A percentile compares a stretch with the other conserved stretches of the same genome.
Conservation (phyloP, 2,113 vertebrate genomes). For the Gnathonemus longibarbis region DNA sequence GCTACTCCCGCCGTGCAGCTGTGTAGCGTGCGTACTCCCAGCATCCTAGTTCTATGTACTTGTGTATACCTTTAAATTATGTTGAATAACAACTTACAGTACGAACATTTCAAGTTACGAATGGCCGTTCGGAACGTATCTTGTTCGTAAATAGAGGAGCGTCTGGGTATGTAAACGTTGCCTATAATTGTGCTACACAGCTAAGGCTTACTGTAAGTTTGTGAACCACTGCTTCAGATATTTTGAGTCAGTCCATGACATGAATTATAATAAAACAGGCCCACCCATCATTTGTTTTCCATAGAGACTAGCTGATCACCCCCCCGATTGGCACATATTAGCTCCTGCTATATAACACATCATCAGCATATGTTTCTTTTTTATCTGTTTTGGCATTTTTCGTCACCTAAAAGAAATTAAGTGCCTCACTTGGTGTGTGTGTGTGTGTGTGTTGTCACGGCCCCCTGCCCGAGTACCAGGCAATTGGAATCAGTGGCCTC, state of each 20-base stretch:
- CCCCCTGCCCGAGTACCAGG: too few species aligned
- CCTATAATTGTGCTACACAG: not conserved
- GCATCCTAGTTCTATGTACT: too few species aligned
- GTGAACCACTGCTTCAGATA: not conserved
- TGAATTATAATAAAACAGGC: not conserved
- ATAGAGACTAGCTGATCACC: not conserved
- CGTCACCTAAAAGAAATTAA: not conserved
- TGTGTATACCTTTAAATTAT: too few species aligned
- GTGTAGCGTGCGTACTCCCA: too few species aligned
- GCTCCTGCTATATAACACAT: not conserved
- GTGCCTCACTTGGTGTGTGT: not conserved
- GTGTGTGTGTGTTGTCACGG: not conserved
- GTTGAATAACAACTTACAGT: too few species aligned
- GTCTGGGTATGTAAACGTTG: not conserved
- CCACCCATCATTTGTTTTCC: not conserved
- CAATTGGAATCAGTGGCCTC: too few species aligned
- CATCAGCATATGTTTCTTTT: not conserved
- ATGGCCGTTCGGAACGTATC: too few species aligned
- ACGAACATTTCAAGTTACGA: too few species aligned
- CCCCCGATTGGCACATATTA: not conserved
- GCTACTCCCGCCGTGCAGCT: too few species aligned
- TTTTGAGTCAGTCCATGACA: not conserved
- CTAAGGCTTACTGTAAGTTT: not conserved
- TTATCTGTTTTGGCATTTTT: not conserved
- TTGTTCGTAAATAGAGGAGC: too few species aligned